phyloP scores from a whole-genome alignment of 2,113 vertebrate genomes.

The Nipponia nippon region DNA sequence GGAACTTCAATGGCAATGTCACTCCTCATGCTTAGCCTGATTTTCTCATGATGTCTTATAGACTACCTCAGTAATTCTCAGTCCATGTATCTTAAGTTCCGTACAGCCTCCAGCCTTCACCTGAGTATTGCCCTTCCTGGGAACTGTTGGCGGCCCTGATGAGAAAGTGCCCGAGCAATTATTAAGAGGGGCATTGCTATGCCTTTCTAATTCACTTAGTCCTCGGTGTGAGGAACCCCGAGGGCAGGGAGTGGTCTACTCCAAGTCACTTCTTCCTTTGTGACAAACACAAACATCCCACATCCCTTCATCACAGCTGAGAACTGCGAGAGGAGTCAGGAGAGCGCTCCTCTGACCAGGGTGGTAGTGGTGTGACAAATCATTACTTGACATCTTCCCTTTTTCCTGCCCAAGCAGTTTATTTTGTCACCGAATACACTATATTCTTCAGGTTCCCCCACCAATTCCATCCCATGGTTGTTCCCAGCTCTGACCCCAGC shows the following conservation, averaged over 20 bases:
- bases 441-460: background rate
- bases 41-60: background rate
- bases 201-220: background rate
- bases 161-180: background rate
- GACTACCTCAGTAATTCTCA: background rate
- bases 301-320: background rate
- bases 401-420: background rate
- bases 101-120: background rate
- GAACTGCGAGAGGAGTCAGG: background rate
- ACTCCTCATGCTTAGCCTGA: background rate
- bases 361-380: background rate
- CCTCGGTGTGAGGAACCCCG: background rate
- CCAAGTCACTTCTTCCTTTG: background rate
- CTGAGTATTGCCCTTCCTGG: background rate
- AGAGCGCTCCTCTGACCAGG: background rate
- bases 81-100: background rate
- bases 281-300: fast-evolving
- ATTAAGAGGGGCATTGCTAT: background rate
- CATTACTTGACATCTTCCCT: background rate
- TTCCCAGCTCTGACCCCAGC: background rate
- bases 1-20: background rate
- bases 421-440: background rate
- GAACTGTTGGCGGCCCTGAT: background rate
- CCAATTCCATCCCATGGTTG: background rate
- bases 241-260: background rate